Evolutionary conservation across 2,113 vertebrate genomes (phyloP), one percentile per base, ranked within the genome.

Genomic region (Nematolebias whitei): DNA sequence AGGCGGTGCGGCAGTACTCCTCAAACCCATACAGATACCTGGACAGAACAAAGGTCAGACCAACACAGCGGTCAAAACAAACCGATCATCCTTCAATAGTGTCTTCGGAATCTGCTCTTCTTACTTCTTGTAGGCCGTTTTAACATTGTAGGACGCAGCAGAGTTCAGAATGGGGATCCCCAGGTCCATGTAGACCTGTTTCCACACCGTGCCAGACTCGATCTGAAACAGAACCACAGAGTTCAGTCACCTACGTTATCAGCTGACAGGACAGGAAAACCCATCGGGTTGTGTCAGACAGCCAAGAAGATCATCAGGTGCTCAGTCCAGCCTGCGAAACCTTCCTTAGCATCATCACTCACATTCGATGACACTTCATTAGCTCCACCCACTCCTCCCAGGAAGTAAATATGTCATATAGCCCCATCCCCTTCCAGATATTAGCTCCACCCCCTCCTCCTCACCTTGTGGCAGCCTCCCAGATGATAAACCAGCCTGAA

Each of bases 141-240:
- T 99, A 65, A 99, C 97, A 83, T 99, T 99, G 92, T 99, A 99
- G 45, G 98, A 98, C 24, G 98, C 98, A 78, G 98, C 98, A 0
- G 98, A 99, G 91, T 99, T 99, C 80, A 99, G 94, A 82, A 99
- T 94, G 10, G 98, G 98, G 93, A 99, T 98, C 83, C 98, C 98
- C 85, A 99, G 94, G 87, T 99, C 97, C 91, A 98, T 97, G 94
- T 99, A 99, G 93, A 99, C 94, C 92, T 99, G 98, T 89, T 98
- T 99, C 98, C 97, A 99, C 79, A 98, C 92, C 26, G 96, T 95
- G 60, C 96, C 97, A 51, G 96, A 98, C 77, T 99, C 97, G 69
- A 99, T 99, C 97, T 99, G 85, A 43, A 89, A 68, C 85, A 84
- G 40, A 45, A 14, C 11, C 43, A 29, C 26, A 53, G 7, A 26